Conservation (phyloP, 1,140 invertebrate species). For the Daktulosphaira vitifoliae region DNA sequence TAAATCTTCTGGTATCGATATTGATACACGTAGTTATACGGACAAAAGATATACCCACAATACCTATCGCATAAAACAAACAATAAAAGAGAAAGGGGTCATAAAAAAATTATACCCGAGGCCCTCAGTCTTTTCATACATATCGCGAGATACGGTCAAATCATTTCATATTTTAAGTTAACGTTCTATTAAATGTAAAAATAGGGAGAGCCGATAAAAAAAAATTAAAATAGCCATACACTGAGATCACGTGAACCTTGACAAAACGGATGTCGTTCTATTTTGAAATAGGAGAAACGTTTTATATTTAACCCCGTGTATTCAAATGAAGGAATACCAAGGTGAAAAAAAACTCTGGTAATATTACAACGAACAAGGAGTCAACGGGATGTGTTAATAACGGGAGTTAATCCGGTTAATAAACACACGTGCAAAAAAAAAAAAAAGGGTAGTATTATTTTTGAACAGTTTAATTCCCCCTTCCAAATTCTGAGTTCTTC, state of each 20-base stretch:
- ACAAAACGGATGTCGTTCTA: slow-evolving; percentile 33
- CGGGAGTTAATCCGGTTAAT: slow-evolving; percentile 32
- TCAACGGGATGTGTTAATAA: slow-evolving; percentile 33
- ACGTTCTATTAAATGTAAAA: slow-evolving; percentile 12
- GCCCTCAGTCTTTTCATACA: neutral
- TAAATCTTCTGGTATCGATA: slow-evolving; percentile 21
- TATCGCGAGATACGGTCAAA: neutral
- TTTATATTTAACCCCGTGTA: slow-evolving; percentile 17
- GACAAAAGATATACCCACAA: slow-evolving; percentile 14
- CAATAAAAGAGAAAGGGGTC: neutral
- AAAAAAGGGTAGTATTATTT: slow-evolving; percentile 32
- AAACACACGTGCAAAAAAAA: neutral
- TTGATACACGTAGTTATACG: neutral
- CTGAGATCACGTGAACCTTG: slow-evolving; percentile 23
- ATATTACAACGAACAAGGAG: slow-evolving; percentile 26
- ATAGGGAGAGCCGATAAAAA: neutral
- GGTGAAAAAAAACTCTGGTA: slow-evolving; percentile 13
- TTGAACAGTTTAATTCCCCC: slow-evolving; percentile 27
- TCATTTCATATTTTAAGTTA: slow-evolving; percentile 10
- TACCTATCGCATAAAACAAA: slow-evolving; percentile 17
- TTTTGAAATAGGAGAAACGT: slow-evolving; percentile 29
- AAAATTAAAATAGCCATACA: slow-evolving; percentile 9
- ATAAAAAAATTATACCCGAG: slow-evolving; percentile 10
- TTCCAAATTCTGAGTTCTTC: neutral
- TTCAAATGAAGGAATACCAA: neutral